Evolutionary conservation across 2,113 vertebrate genomes (phyloP).

Genomic region (Ammodytes dubius): DNA sequence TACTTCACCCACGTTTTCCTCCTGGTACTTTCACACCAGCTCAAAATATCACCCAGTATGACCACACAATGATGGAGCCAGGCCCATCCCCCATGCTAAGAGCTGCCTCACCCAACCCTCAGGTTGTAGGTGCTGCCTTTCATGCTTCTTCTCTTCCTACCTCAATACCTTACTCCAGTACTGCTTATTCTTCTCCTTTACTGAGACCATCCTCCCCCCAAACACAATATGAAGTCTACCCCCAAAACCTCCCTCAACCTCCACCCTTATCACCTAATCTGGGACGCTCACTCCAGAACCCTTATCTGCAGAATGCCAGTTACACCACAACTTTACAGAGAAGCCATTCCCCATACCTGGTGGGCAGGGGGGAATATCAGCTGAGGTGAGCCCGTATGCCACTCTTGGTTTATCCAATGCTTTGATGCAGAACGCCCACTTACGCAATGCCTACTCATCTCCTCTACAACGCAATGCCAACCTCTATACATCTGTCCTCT

Average conservation of each 20-base stretch:
- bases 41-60: slow-evolving; percentile 71
- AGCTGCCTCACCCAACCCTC: slow-evolving; percentile 76
- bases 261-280: slow-evolving; percentile 57
- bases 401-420: slow-evolving; percentile 63
- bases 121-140: slow-evolving; percentile 60
- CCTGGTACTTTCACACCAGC: slow-evolving; percentile 34
- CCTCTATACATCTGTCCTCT: slow-evolving; percentile 69
- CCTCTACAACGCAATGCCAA: slow-evolving; percentile 77
- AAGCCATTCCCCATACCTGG: slow-evolving; percentile 58
- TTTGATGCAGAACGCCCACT: slow-evolving; percentile 76
- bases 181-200: slow-evolving; percentile 43
- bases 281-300: slow-evolving; percentile 69
- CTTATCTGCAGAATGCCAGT: slow-evolving; percentile 71
- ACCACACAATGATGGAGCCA: slow-evolving; percentile 72
- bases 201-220: slow-evolving; percentile 50
- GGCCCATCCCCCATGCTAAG: slow-evolving; percentile 72
- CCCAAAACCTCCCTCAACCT: slow-evolving; percentile 49
- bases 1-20: slow-evolving; percentile 46
- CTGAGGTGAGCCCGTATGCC: slow-evolving; percentile 38
- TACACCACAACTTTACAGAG: slow-evolving; percentile 70
- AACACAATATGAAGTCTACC: slow-evolving; percentile 40
- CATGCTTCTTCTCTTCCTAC: slow-evolving; percentile 47
- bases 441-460: slow-evolving; percentile 75
- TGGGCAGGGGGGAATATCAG: slow-evolving; percentile 35
- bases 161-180: slow-evolving; percentile 49